Percentiles rank a stretch among this genome's conserved stretches.
phyloP scores from a whole-genome alignment of 2,113 vertebrate species.

The Actenoides hombroni region DNA sequence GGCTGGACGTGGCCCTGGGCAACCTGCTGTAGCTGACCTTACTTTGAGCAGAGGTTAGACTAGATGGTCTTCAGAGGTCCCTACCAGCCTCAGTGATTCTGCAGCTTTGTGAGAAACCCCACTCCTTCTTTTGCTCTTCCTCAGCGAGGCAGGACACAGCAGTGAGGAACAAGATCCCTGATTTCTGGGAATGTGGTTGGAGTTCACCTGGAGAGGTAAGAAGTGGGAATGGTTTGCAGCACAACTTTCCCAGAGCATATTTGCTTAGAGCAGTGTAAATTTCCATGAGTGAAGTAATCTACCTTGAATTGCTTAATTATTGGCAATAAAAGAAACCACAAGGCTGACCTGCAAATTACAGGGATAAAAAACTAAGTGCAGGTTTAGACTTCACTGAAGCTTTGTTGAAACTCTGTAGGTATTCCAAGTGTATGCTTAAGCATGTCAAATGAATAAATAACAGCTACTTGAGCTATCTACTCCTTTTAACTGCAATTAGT shows the following conservation, averaged over 20 bases:
- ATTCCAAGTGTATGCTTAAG: constrained; percentile 53
- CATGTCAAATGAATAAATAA: constrained; percentile 58
- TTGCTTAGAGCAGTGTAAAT: neutral
- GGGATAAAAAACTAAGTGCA: constrained; percentile 50
- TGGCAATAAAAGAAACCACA: constrained; percentile 42
- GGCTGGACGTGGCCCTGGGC: neutral
- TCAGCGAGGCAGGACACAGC: neutral
- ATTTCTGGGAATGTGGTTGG: neutral
- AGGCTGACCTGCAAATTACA: constrained; percentile 51
- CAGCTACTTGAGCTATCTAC: constrained; percentile 21
- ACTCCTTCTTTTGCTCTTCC: neutral
- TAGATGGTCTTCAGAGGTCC: neutral
- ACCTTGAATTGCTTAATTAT: constrained; percentile 53
- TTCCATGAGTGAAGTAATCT: constrained; percentile 11
- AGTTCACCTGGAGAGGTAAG: neutral
- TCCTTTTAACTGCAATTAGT: constrained; percentile 51
- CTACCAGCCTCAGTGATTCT: neutral
- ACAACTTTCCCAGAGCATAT: neutral
- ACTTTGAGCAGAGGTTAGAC: neutral
- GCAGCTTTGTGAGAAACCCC: neutral
- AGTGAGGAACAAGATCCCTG: neutral
- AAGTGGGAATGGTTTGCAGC: neutral
- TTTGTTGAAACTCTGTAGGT: constrained; percentile 56
- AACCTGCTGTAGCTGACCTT: neutral
- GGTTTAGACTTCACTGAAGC: constrained; percentile 44